Base-by-base conservation (phyloP, 1,140 invertebrate genomes). In the Lasioglossum albipes region DNA sequence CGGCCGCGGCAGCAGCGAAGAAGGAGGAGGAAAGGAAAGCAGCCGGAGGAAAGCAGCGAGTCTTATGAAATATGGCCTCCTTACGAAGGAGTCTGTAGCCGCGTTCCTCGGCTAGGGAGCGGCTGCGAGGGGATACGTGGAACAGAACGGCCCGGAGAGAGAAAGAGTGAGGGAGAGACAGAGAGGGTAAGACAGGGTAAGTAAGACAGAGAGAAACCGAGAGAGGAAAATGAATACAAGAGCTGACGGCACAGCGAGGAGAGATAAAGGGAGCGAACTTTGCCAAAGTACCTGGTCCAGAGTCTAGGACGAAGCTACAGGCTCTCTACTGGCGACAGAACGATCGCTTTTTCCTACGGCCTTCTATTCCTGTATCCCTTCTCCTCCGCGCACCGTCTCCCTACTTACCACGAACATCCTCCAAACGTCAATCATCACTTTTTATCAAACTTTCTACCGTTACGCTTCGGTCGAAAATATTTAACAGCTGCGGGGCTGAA, bases 61-160 rank as follows among this genome's bases (percentile, higher is more conserved):
- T 90, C 90, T 90, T 92, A 92, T 91, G 91, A 93, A 93, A 93
- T 92, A 92, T 92, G 91, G 91, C 91, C 90, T 92, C 91, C 91
- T 92, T 91, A 89, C 87, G 82, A 82, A 88, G 90, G 84, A 88
- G 90, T 88, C 83, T 89, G 84, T 83, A 85, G 78, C 75, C 79
- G 86, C 83, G 85, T 72, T 77, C 67, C 81, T 64, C 45, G 79
- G 66, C 73, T 59, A 81, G 77, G 64, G 65, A 81, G 83, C 80
- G 79, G 70, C 78, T 81, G 45, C 54, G 65, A 77, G 57, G 74
- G 52, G 74, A 65, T 20, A 70, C 22, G 61, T 65, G 41, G 59
- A 68, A 71, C 65, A 42, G 68, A 72, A 80, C 59, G 57, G 4
- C 22, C 57, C 36, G 10, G 59, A 57, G 57, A 67, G 62, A 66